Evolutionary conservation across 2,888 invertebrate genomes (phyloP).

Genomic region (Eurytoma californica): DNA sequence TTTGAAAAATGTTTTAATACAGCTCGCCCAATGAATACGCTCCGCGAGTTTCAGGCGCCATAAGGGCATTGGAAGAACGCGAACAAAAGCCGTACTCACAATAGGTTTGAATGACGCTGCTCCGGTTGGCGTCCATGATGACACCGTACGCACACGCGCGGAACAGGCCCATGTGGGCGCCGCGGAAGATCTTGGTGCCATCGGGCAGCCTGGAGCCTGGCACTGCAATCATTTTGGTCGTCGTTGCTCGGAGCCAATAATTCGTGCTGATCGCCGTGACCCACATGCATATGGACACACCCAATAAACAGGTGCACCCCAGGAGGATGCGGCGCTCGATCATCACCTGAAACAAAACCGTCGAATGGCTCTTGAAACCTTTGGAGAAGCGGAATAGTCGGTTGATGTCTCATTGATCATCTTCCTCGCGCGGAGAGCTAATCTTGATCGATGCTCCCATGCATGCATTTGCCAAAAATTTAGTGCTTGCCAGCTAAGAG

Average conservation of each 20-base stretch:
- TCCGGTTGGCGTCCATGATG: slow-evolving; percentile 5
- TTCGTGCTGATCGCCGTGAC: slow-evolving; percentile 84
- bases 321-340: slow-evolving; percentile 85
- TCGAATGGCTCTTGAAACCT: too few species aligned
- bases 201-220: slow-evolving; percentile 12
- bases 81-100: slow-evolving; percentile 26
- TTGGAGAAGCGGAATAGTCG: too few species aligned
- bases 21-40: too few species aligned
- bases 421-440: too few species aligned
- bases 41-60: too few species aligned
- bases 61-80: too few species aligned
- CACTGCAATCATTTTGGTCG: too few species aligned
- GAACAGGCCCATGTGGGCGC: slow-evolving; percentile 46
- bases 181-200: slow-evolving; percentile 41
- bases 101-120: slow-evolving; percentile 29
- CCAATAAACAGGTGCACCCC: slow-evolving; percentile 82
- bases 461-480: too few species aligned
- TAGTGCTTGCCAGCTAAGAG: too few species aligned
- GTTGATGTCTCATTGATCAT: too few species aligned
- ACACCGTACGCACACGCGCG: slow-evolving; percentile 40
- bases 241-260: slow-evolving; percentile 78
- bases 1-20: too few species aligned
- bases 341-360: slow-evolving; percentile 74
- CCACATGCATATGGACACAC: slow-evolving; percentile 83
- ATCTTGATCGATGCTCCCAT: too few species aligned